These are phyloP conservation scores for Ochlodes sylvanus DNA, from an alignment of 2,888 invertebrate species.

Conservation along the genomic window DNA sequence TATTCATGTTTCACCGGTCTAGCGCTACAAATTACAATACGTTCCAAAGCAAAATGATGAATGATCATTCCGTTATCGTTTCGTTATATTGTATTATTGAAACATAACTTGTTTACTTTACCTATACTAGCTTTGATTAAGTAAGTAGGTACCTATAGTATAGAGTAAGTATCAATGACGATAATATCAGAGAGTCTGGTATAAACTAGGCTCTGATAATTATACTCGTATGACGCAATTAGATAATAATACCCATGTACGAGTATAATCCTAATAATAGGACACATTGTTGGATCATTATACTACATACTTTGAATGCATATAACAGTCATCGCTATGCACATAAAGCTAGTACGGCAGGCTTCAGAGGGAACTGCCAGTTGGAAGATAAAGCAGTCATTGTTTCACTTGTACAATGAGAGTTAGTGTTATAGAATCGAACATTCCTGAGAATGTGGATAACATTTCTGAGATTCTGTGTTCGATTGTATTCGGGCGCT, in stretches of 20 bases:
- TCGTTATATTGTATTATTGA: too few species aligned
- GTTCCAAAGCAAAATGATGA: neutral
- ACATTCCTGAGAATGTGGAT: neutral
- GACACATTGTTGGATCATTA: neutral
- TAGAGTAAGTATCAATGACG: too few species aligned
- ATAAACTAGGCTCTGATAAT: too few species aligned
- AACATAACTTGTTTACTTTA: too few species aligned
- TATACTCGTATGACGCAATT: too few species aligned
- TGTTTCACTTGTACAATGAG: conserved; percentile 11
- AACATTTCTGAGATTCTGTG: neutral
- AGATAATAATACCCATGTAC: too few species aligned
- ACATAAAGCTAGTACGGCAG: neutral
- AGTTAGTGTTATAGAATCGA: conserved; percentile 9
- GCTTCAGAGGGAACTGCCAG: conserved; percentile 8
- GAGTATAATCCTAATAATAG: neutral
- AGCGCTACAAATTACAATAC: neutral
- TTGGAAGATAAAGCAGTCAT: conserved; percentile 15
- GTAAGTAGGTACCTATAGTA: too few species aligned
- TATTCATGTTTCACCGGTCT: neutral
- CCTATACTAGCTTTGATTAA: too few species aligned
- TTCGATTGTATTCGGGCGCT: neutral
- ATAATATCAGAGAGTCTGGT: too few species aligned
- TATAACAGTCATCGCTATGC: neutral
- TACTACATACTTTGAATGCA: neutral
- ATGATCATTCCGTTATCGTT: too few species aligned